These are phyloP conservation scores for Pentamera pediparva DNA, from an alignment of 53 echinoderm and acorn worm species.

Conservation along the genomic window DNA sequence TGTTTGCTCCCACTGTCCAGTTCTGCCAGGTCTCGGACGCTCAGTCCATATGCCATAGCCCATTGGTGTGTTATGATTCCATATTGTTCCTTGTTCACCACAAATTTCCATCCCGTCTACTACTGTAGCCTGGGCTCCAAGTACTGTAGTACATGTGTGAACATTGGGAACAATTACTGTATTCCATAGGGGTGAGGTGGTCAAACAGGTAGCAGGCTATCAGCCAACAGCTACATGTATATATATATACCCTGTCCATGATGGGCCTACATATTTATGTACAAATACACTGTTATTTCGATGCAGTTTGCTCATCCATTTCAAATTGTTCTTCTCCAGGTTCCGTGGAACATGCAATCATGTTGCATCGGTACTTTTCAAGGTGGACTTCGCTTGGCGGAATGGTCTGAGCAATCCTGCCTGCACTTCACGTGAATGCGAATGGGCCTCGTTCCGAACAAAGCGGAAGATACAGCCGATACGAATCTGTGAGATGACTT, in stretches of 20 bases:
- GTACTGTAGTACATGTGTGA: no score
- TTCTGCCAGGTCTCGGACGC: no score
- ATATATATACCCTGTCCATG: neutral
- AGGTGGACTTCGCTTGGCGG: conserved; percentile 38
- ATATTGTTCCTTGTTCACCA: no score
- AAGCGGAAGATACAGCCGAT: neutral
- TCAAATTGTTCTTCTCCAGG: conserved; percentile 11
- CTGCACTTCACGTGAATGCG: conserved; percentile 23
- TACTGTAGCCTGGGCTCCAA: no score
- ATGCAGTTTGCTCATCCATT: neutral
- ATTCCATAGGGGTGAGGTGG: no score
- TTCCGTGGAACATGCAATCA: conserved; percentile 33
- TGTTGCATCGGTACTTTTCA: conserved; percentile 24
- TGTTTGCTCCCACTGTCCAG: no score
- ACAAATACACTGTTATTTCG: neutral
- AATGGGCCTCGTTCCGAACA: conserved; percentile 26
- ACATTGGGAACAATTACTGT: no score
- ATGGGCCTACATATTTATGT: neutral
- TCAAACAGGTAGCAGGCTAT: neutral
- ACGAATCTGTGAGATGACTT: neutral
- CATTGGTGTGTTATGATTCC: no score
- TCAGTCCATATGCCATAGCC: no score
- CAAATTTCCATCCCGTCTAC: no score
- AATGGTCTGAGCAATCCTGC: conserved; percentile 30
- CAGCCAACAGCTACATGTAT: neutral